These are phyloP conservation scores for Campaea margaritaria DNA, from an alignment of 2,888 invertebrate species.

Conservation along the genomic window DNA sequence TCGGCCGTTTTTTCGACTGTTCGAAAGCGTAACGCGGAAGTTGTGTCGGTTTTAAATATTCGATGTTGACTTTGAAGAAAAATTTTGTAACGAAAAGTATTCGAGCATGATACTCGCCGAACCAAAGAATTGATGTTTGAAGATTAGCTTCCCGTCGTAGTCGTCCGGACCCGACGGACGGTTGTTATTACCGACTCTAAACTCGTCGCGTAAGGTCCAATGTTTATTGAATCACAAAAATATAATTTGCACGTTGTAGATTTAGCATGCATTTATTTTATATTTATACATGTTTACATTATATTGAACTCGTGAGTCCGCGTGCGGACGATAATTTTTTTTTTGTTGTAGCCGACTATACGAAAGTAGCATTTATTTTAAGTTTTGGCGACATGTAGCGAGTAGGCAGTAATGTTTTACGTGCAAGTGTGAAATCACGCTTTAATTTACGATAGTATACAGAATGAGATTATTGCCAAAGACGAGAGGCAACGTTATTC, in stretches of 20 bases:
- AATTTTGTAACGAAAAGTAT: not conserved
- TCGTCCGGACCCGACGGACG: conserved; percentile 10
- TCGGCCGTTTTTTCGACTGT: not conserved
- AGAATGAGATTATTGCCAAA: not conserved
- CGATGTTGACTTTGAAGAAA: not conserved
- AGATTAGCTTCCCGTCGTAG: conserved; percentile 14
- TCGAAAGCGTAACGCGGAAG: not conserved
- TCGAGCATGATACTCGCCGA: conserved; percentile 6
- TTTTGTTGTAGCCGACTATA: conserved; percentile 11
- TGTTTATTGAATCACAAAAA: conserved; percentile 12
- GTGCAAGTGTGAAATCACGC: not conserved
- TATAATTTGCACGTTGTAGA: conserved; percentile 18
- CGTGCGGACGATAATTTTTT: conserved; percentile 14
- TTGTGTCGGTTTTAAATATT: not conserved
- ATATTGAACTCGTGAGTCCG: conserved; percentile 9
- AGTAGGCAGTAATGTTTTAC: conserved; percentile 1
- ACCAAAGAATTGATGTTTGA: conserved; percentile 21
- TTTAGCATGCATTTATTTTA: conserved; percentile 20
- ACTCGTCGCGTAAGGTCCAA: conserved; percentile 8
- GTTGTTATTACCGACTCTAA: conserved; percentile 15
- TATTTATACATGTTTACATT: conserved; percentile 19
- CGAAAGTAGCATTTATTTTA: conserved; percentile 29
- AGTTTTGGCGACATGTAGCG: not conserved
- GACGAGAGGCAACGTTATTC: not conserved
- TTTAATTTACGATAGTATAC: conserved; percentile 1